Base-by-base conservation (phyloP, 2,888 invertebrate species). In the Agrotis exclamationis region DNA sequence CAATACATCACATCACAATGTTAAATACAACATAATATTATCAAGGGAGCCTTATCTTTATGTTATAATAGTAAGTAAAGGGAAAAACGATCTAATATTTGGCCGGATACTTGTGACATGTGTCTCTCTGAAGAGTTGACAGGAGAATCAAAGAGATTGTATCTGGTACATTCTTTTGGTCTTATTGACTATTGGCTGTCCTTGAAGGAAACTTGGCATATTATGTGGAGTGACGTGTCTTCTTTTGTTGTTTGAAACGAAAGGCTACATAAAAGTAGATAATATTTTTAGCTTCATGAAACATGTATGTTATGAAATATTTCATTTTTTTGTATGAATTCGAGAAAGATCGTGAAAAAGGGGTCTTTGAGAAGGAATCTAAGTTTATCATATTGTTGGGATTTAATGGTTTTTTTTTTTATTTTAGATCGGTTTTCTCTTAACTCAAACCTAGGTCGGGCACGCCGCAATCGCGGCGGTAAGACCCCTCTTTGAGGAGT, bases 141-240 rank as follows among this genome's bases (percentile, higher is more conserved):
- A 78, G 59, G 59, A 51, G 59, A 56, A 74, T 79, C 67, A 63
- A 74, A 73, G 67, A 60, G 74, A 79, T 67, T 54, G 58, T 78
- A 60, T 76, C 63, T 53, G n/a, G 3, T 50, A 54, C 28, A 62
- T 24, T 58, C 66, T 60, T 73, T 20, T 53, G 22, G 50, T 57
- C 9, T 53, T 77, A 76, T 78, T 72, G 62, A 79, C 62, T 56
- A 7, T n/a, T 16, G 60, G 9, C 24, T 63, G 58, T 59, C 24
- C 22, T 66, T 66, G 39, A 11, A 63, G 53, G 58, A 65, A 20
- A 64, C 33, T 70, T 63, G 57, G 2, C 45, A 45, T 18, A 22
- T 51, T 58, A n/a, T 22, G 11, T 24, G 5, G 0, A 44, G 48
- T 58, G 18, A n/a, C 11, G 45, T 44, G 7, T 20, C 45, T 68